Evolutionary conservation across 2,113 vertebrate genomes (phyloP), one percentile per base, ranked within the genome.

Genomic region (Conger conger): DNA sequence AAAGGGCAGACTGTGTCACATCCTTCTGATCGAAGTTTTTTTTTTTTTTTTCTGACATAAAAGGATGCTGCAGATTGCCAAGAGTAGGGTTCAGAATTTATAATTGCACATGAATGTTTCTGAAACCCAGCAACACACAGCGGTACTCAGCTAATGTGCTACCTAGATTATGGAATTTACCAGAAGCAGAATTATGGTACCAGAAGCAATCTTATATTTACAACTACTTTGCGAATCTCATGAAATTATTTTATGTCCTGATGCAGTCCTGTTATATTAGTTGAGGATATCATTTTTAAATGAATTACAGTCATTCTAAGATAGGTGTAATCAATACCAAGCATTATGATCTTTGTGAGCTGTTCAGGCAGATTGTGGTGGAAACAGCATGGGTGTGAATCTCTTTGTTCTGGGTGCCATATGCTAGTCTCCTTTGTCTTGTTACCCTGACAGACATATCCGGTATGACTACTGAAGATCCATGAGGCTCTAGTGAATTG

Each of bases 21-120:
- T 63, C 27, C 68, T 33, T 73, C 68, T 33, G 68, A 73, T 73
- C 68, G 30, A 27, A 73, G 27, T n/a, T 18, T 9, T 18, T n/a
- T 68, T 68, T n/a, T 3, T 9, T 63, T 63, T 73, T 73, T 73
- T 73, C 68, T 73, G 68, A 33, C 68, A 73, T 73, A 73, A 73
- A 73, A 73, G 68, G n/a, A 73, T 73, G n/a, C 68, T 73, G 68
- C 6, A 73, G 68, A 73, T 73, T 33, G 27, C 6, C 68, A 73
- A 33, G 9, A 73, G 68, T 50, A 30, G n/a, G 68, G 68, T 33
- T 73, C 68, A 33, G 68, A 73, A 73, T 73, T 33, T 33, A 33
- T 73, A 73, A 73, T 73, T 33, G 68, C 68, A 73, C 68, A 73
- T 73, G 68, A 73, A 73, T 73, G 13, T 6, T 73, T 73, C 68